Conservation (phyloP, 2,113 vertebrate species). For the Butastur rufipennis region DNA sequence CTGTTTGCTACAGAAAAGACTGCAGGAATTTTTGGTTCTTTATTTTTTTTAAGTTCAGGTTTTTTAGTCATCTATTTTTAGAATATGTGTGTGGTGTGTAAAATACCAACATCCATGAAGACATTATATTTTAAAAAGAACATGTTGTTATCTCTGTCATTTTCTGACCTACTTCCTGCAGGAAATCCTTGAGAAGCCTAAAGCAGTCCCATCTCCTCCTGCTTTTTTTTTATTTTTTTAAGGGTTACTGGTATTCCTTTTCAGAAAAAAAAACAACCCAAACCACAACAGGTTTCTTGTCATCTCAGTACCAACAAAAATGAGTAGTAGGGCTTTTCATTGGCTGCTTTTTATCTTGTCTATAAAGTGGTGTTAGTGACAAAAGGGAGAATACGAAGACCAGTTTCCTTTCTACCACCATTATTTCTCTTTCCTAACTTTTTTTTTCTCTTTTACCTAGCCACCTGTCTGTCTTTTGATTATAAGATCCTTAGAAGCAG, state of each 20-base stretch:
- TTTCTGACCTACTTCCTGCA: neutral
- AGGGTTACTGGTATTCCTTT: neutral
- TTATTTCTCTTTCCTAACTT: neutral
- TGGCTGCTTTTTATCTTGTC: slow-evolving; percentile 19
- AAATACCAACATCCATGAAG: neutral
- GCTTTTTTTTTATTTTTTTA: no score
- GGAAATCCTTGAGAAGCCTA: neutral
- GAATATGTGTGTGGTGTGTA: neutral
- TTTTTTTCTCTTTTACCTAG: neutral
- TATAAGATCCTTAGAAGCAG: neutral
- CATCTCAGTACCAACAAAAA: neutral
- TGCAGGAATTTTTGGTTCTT: neutral
- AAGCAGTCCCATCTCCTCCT: neutral
- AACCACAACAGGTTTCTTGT: neutral
- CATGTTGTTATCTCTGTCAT: neutral
- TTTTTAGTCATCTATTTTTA: neutral
- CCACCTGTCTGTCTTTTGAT: neutral
- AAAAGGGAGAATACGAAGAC: neutral
- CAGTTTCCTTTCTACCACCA: neutral
- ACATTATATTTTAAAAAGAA: neutral
- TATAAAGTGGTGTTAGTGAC: neutral
- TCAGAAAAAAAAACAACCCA: neutral
- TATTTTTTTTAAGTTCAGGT: neutral
- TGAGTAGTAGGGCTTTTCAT: neutral
- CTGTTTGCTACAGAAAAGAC: neutral